Base-by-base conservation (phyloP, 2,888 invertebrate genomes). In the Volucella bombylans region DNA sequence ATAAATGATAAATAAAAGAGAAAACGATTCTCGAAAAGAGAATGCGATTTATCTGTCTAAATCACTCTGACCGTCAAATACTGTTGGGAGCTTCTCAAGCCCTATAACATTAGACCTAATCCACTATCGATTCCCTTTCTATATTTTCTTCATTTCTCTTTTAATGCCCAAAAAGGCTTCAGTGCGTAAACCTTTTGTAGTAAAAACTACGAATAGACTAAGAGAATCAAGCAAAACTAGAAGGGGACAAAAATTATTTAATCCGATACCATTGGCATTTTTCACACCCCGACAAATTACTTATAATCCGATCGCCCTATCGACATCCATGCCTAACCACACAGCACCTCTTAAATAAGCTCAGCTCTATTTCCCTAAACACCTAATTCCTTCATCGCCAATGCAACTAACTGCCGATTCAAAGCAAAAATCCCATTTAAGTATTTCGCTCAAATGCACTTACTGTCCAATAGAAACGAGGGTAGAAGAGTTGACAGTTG, bases 271-370 rank as follows among this genome's bases (percentile, higher is more conserved):
- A 62, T 80, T 65, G 62, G 50, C 72, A 54, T 61, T 45, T 41
- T 43, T 50, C 45, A 4, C 47, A 52, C 71, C 18, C 31, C 45
- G 23, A 45, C 31, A 45, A 38, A 9, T 9, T 8, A 38, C 43
- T 39, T 65, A 14, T 47, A 68, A 79, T 82, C 49, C 47, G 52
- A 74, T 74, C 55, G 57, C 15, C 55, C 18, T 64, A 82, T 47
- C 61, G 54, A 65, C 79, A 76, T 15, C 65, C 54, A 71, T 80
- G 79, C 79, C 45, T 71, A 83, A 39, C 83, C 65, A 55, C 59
- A 73, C 38, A 64, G 39, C 61, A 55, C 71, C 61, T 61, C 50
- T 43, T 74, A 69, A 64, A 68, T 73, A 52, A 64, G 64, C 68
- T 74, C 54, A 64, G 64, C 68, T 74, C 54, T 65, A 83, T 54